These are phyloP conservation scores for Myotis yumanensis DNA, from an alignment of 2,113 vertebrate genomes.

Conservation along the genomic window DNA sequence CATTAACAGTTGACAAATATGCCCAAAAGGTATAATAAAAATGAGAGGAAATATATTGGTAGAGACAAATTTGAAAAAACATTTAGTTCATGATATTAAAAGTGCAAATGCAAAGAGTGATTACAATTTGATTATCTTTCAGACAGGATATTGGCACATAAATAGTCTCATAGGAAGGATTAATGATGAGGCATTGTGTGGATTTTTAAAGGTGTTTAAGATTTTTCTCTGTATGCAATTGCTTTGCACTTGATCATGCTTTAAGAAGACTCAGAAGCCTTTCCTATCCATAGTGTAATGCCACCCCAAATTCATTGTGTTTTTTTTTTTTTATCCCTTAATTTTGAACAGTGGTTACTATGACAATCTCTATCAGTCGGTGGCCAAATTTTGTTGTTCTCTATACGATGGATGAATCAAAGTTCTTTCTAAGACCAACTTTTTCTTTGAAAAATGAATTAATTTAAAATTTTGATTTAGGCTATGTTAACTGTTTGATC, in stretches of 20 bases:
- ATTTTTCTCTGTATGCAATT: background rate
- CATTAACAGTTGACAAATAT: conserved; percentile 22
- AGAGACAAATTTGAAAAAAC: conserved; percentile 21
- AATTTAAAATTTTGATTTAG: background rate
- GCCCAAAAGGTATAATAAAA: conserved; percentile 30
- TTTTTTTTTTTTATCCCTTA: background rate
- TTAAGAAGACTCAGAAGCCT: background rate
- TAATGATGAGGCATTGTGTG: background rate
- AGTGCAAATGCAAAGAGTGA: background rate
- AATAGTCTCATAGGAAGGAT: background rate
- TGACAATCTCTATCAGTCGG: background rate
- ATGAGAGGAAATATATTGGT: background rate
- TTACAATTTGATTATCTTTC: background rate
- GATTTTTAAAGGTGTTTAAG: background rate
- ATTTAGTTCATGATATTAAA: background rate
- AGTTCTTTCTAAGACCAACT: background rate
- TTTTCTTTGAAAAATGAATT: conserved; percentile 4
- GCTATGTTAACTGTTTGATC: background rate
- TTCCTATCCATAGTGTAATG: background rate
- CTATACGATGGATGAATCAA: background rate
- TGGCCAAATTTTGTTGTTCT: background rate
- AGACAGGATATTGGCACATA: background rate
- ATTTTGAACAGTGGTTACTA: background rate
- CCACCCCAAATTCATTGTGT: background rate
- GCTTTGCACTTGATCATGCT: background rate